A percentile compares a stretch with the other conserved stretches of the same genome.
Evolutionary conservation across 1,140 invertebrate species (phyloP).

Genomic region (Scaptomyza montana): DNA sequence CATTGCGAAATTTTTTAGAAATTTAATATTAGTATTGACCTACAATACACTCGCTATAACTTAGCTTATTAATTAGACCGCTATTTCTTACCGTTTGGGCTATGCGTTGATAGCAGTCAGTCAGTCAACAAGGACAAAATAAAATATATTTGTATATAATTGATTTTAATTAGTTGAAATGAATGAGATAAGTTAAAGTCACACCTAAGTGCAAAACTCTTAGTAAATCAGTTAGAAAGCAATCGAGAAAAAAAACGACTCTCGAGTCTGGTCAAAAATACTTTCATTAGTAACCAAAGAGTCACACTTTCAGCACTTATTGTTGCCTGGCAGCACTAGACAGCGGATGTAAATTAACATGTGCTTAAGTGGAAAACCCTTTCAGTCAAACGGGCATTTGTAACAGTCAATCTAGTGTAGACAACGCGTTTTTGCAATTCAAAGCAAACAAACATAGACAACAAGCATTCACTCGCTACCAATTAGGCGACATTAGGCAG

Average conservation of each 20-base stretch:
- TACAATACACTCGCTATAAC: too few relatives aligned
- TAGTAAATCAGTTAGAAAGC: background rate
- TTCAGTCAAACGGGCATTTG: background rate
- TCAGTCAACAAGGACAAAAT: too few relatives aligned
- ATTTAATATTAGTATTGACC: too few relatives aligned
- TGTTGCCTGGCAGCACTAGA: background rate
- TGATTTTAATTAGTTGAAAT: too few relatives aligned
- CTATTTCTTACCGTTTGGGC: too few relatives aligned
- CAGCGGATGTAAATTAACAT: background rate
- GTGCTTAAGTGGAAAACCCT: background rate
- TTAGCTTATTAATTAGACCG: too few relatives aligned
- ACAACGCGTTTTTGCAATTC: constrained; percentile 25
- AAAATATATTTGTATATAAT: too few relatives aligned
- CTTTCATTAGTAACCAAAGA: background rate
- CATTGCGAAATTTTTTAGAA: too few relatives aligned
- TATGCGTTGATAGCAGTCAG: too few relatives aligned
- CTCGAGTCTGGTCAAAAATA: background rate
- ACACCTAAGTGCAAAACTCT: background rate
- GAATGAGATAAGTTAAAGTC: background rate
- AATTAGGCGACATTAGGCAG: constrained; percentile 59
- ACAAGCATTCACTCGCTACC: constrained; percentile 31
- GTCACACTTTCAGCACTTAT: background rate
- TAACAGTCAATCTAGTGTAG: constrained; percentile 14
- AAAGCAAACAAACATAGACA: constrained; percentile 9
- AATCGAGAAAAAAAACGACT: background rate